Evolutionary conservation across 2,888 invertebrate species (phyloP), one percentile per base, ranked within the genome.

Genomic region (Nipponacmea schrenckii): DNA sequence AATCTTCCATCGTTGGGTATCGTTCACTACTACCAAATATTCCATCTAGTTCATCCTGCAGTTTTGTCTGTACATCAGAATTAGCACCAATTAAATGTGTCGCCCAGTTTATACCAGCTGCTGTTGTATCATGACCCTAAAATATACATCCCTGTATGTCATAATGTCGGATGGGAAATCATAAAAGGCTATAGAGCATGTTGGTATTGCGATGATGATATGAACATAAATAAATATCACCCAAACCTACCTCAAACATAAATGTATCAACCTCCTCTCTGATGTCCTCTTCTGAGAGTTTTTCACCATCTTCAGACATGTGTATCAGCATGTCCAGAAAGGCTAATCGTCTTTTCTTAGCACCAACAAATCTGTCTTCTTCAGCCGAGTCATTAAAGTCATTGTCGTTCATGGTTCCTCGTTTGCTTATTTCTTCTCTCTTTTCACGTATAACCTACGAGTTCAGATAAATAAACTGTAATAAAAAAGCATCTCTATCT

Each of bases 291-390:
- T 85, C 78, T 2, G 86, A 85, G 63, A 91, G 79, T 31, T 83
- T 75, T 15, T 94, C 93, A 81, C 93, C 94, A 91, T 92, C 85
- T 3, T 90, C 81, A 85, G 94, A 93, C 66, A 94, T 93, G 89
- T 95, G 95, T 63, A 97, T 92, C 91, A 97, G 92, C 74, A 96
- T 91, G 89, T 97, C 97, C 77, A 97, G 91, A 90, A 97, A 95
- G 0, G 96, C 95, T 79, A 95, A 90, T 66, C 95, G 92, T 86
- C 93, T 77, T 39, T 78, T 83, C 12, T 74, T 77, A 14, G 72
- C 64, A 12, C 73, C 67, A 12, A 73, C 77, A 14, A 68, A 74
- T 26, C 69, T 62, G 15, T 77, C 80, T 26, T 73, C 67, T n/a
- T 70, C 71, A 17, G 78, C 62, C 45, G 79, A 66, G 44, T 81